Evolutionary conservation across 1,140 invertebrate genomes (phyloP), one percentile per base, ranked within the genome.

Genomic region (Drosophila bocki): DNA sequence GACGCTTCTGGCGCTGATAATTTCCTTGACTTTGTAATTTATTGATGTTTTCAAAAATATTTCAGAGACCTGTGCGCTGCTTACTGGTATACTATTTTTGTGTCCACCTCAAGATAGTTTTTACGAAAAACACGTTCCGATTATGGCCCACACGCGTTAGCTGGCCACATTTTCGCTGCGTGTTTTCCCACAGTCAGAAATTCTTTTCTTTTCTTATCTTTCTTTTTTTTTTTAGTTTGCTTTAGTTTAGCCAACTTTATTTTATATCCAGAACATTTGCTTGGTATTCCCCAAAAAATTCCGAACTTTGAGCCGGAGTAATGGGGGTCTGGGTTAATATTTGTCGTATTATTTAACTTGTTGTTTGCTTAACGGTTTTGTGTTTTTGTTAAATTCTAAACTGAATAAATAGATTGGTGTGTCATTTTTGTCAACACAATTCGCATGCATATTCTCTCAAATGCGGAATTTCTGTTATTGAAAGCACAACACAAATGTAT

Each of bases 11-110:
- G 26, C 67, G 78, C 65, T 85, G 72, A 85, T 81, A 78, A 84
- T 84, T 84, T 84, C 82, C 82, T 84, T 84, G 82, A 84, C 78
- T 85, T 61, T 81, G 82, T 84, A 84, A 85, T 84, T 84, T 84
- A 84, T 84, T 69, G 82, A 64, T 84, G 82, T 84, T 84, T 84
- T 84, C 64, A 81, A 78, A 76, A 71, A 84, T 80, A 76, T 65
- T 62, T 75, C 42, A 17, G 13, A 44, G 15, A 29, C 17, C 19
- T n/a, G 44, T 8, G 33, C 2, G 3, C n/a, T 1, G 26, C 59
- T 35, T 29, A 47, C 45, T 29, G 3, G 39, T 9, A 33, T 19
- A 19, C 19, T 60, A 41, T 64, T 33, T 64, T 33, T 35, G n/a
- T 58, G 41, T 15, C n/a, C 44, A 35, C 33, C 35, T 42, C 12